phyloP scores from a whole-genome alignment of 2,113 vertebrate genomes.

The Galeopterus variegatus region DNA sequence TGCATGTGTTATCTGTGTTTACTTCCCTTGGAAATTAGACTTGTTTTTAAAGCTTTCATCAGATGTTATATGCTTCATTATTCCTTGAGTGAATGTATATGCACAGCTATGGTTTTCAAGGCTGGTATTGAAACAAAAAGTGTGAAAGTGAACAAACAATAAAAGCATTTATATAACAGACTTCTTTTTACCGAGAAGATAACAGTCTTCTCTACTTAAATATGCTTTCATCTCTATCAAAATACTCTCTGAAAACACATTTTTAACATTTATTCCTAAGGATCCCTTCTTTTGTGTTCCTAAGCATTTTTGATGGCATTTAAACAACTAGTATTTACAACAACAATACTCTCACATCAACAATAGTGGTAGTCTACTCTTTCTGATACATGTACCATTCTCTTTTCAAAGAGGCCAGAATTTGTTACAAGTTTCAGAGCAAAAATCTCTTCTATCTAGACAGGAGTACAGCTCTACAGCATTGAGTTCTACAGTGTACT shows the following conservation, averaged over 20 bases:
- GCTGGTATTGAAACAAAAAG: not conserved
- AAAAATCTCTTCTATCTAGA: not conserved
- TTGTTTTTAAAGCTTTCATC: not conserved
- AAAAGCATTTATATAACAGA: not conserved
- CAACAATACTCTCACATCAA: not conserved
- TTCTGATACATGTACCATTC: not conserved
- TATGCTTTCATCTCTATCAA: not conserved
- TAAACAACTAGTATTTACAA: not conserved
- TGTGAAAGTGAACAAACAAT: conserved; percentile 1
- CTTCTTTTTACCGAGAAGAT: conserved; percentile 6
- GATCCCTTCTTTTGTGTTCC: not conserved
- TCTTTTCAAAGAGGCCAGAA: not conserved
- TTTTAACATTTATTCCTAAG: conserved; percentile 17
- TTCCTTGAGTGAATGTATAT: not conserved
- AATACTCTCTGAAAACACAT: not conserved
- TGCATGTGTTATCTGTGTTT: not conserved
- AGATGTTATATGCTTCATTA: not conserved
- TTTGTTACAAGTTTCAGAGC: not conserved
- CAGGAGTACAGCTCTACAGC: no score
- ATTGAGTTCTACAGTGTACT: no score
- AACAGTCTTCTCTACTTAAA: conserved; percentile 14
- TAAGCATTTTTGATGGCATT: not conserved
- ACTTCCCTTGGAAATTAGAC: not conserved
- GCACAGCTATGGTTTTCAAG: not conserved
- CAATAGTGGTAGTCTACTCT: not conserved